These are phyloP conservation scores for Kryptolebias marmoratus DNA, from an alignment of 2,113 vertebrate genomes.

Conservation along the genomic window DNA sequence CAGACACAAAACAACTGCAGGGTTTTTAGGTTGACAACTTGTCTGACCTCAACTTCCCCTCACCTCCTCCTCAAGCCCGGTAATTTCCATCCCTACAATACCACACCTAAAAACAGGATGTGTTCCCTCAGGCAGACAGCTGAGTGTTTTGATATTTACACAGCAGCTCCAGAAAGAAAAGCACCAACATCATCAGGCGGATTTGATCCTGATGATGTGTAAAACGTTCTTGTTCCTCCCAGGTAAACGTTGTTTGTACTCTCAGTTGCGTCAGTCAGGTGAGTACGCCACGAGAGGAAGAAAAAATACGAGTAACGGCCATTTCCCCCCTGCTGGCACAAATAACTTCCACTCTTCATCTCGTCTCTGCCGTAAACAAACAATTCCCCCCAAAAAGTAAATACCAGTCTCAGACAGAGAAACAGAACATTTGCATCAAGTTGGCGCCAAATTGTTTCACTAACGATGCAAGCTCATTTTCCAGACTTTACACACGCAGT, in stretches of 20 bases:
- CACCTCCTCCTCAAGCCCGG: neutral
- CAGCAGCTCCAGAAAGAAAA: slow-evolving; percentile 46
- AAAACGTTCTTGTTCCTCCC: slow-evolving; percentile 36
- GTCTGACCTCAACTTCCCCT: neutral
- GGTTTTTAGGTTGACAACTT: slow-evolving; percentile 20
- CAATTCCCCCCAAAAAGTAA: slow-evolving; percentile 31
- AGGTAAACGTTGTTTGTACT: slow-evolving; percentile 53
- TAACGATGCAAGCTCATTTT: slow-evolving; percentile 26
- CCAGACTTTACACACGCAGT: slow-evolving; percentile 30
- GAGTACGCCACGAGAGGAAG: slow-evolving; percentile 14
- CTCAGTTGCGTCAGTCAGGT: slow-evolving; percentile 26
- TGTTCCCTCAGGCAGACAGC: slow-evolving; percentile 22
- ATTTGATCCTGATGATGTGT: slow-evolving; percentile 48
- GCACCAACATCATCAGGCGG: slow-evolving; percentile 46
- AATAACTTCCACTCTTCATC: slow-evolving; percentile 40
- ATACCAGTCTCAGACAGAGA: slow-evolving; percentile 41
- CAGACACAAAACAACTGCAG: slow-evolving; percentile 20
- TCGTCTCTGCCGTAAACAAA: slow-evolving; percentile 43
- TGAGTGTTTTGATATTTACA: slow-evolving; percentile 50
- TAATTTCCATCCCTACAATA: slow-evolving; percentile 36
- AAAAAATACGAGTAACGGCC: slow-evolving; percentile 22
- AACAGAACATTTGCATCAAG: slow-evolving; percentile 24
- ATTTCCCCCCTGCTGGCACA: slow-evolving; percentile 33
- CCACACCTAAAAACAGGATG: slow-evolving; percentile 51
- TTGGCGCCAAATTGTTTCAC: slow-evolving; percentile 5